These are phyloP conservation scores for Ricordea florida DNA, from an alignment of 92 coral and sea anemone genomes.

Conservation along the genomic window DNA sequence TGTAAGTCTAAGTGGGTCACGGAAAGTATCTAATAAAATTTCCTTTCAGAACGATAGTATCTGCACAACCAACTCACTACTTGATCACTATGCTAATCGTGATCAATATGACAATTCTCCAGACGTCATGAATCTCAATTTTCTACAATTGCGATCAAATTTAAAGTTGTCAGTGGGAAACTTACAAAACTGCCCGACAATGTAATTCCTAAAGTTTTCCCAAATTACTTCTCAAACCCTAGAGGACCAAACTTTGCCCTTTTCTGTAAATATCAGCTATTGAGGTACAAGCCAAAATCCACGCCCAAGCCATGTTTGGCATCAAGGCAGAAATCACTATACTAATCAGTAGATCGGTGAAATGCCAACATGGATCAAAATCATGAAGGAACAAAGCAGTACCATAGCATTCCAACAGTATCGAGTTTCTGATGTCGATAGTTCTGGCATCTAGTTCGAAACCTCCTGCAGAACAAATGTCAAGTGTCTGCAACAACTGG, in stretches of 20 bases:
- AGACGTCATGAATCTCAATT: slow-evolving; percentile 50
- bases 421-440: too few relatives aligned
- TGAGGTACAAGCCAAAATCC: slow-evolving; percentile 66
- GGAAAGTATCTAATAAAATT: slow-evolving; percentile 18
- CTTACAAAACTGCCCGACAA: slow-evolving; percentile 50
- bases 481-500: too few relatives aligned
- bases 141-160: slow-evolving; percentile 59
- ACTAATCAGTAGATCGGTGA: too few relatives aligned
- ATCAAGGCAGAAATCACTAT: too few relatives aligned
- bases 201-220: slow-evolving; percentile 67
- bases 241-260: slow-evolving; percentile 57
- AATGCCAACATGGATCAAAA: too few relatives aligned
- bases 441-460: too few relatives aligned
- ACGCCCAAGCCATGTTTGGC: too few relatives aligned
- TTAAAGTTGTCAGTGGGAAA: slow-evolving; percentile 57
- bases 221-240: slow-evolving; percentile 68
- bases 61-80: slow-evolving; percentile 63
- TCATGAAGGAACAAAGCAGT: too few relatives aligned
- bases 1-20: slow-evolving; percentile 68
- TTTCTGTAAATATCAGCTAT: slow-evolving; percentile 70
- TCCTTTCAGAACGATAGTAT: slow-evolving; percentile 20
- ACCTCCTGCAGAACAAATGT: too few relatives aligned
- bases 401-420: too few relatives aligned
- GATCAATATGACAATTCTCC: slow-evolving; percentile 43
- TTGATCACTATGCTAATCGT: slow-evolving; percentile 66